Evolutionary conservation across 2,797 vertebrate species (phyloP).

Genomic region (Triplophysa yarkandensis): DNA sequence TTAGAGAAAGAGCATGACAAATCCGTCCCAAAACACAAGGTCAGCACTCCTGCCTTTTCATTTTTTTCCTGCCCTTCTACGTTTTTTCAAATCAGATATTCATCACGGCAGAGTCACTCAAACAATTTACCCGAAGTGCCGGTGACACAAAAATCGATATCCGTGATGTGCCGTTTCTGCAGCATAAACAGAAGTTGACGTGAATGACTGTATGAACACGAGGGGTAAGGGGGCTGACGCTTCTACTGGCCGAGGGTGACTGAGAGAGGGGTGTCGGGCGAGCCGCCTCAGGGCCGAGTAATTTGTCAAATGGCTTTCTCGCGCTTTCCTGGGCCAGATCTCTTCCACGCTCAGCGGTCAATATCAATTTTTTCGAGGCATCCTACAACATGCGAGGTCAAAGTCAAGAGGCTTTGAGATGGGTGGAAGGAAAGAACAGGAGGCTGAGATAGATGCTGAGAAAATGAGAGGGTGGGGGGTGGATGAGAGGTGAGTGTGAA

Average conservation of each 20-base stretch:
- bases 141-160: constrained; percentile 86
- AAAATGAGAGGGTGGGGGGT: constrained; percentile 19
- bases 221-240: constrained; percentile 65
- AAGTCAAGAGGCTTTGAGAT: constrained; percentile 21
- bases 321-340: constrained; percentile 74
- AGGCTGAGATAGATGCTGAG: constrained; percentile 11
- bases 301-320: constrained; percentile 85
- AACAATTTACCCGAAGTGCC: constrained; percentile 88
- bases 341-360: constrained; percentile 78
- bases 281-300: constrained; percentile 67
- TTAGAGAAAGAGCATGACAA: constrained; percentile 16
- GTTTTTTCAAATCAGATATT: constrained; percentile 86
- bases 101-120: constrained; percentile 83
- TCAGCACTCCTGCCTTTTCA: constrained; percentile 78
- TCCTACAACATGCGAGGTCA: constrained; percentile 17
- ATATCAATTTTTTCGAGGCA: constrained; percentile 76
- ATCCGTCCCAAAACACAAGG: constrained; percentile 62
- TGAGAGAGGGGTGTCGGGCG: constrained; percentile 53
- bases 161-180: constrained; percentile 82
- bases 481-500: constrained; percentile 34
- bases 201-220: constrained; percentile 72
- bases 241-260: constrained; percentile 53
- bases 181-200: constrained; percentile 83
- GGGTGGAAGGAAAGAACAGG: neutral
- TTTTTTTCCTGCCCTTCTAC: constrained; percentile 61